These are phyloP conservation scores for Leptinotarsa lineolata DNA, from an alignment of 1,140 invertebrate genomes.

Conservation along the genomic window DNA sequence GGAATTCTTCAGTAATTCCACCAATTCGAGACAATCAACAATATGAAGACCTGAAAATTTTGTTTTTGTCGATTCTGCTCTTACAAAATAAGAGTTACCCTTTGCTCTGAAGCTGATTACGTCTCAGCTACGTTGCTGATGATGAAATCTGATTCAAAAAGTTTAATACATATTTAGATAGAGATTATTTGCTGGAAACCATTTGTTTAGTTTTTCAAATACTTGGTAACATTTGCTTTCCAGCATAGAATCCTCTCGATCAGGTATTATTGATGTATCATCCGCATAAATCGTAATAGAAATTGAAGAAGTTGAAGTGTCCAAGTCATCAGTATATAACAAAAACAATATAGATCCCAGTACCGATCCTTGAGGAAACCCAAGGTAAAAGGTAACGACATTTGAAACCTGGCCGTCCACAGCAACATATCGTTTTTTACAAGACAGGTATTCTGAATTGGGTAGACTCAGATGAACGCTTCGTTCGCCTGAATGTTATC, in stretches of 20 bases:
- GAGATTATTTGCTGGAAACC: neutral
- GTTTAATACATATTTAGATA: neutral
- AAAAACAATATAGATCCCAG: conserved; percentile 9
- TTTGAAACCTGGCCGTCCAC: neutral
- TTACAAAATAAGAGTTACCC: neutral
- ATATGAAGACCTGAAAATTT: conserved; percentile 5
- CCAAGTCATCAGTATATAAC: conserved; percentile 12
- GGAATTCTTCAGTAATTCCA: too few species aligned
- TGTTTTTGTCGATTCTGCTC: neutral
- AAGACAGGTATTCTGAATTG: too few species aligned
- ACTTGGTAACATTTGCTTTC: neutral
- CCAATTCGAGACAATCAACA: neutral
- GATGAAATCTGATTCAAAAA: neutral
- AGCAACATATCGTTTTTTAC: neutral
- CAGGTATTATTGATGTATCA: conserved; percentile 10
- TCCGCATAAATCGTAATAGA: conserved; percentile 8
- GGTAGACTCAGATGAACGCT: too few species aligned
- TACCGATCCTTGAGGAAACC: neutral
- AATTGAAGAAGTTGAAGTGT: neutral
- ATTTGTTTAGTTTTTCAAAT: neutral
- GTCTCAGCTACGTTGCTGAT: neutral
- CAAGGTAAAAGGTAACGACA: neutral
- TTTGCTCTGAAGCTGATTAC: neutral
- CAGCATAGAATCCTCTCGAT: neutral
- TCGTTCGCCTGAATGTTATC: too few species aligned